A percentile compares a stretch with the other conserved stretches of the same genome.
These are phyloP conservation scores for Geotria australis DNA, from an alignment of 2,797 vertebrate genomes.

Conservation along the genomic window DNA sequence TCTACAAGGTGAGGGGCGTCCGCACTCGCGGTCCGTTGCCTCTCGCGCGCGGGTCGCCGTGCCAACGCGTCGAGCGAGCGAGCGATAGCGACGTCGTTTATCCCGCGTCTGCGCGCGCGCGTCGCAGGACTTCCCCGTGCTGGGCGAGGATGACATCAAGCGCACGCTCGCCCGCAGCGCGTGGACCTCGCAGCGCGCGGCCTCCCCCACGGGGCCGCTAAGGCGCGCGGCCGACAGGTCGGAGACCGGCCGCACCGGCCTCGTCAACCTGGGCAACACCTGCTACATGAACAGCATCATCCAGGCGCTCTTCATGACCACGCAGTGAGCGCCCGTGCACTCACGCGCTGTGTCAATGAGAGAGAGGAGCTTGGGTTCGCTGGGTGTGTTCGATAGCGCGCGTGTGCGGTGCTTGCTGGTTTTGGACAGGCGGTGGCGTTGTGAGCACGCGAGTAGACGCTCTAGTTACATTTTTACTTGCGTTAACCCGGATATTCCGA, in stretches of 20 bases:
- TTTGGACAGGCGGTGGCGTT: too few species aligned
- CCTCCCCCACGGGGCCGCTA: conserved; percentile 39
- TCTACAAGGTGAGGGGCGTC: conserved; percentile 41
- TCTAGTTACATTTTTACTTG: too few species aligned
- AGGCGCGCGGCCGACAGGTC: conserved; percentile 61
- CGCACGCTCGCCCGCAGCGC: conserved; percentile 81
- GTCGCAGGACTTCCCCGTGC: conserved; percentile 53
- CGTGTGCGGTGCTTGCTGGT: too few species aligned
- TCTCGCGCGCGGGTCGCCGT: too few species aligned
- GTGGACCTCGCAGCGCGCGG: conserved; percentile 87
- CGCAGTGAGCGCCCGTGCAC: conserved; percentile 38
- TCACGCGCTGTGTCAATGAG: neutral
- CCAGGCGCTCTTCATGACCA: conserved; percentile 91
- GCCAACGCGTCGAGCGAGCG: too few species aligned
- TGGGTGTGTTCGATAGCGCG: too few species aligned
- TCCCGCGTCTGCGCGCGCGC: too few species aligned
- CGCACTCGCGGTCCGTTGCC: too few species aligned
- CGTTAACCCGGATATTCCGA: too few species aligned
- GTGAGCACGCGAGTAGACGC: too few species aligned
- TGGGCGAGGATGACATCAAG: conserved; percentile 70
- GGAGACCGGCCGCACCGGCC: conserved; percentile 85
- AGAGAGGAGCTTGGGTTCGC: neutral
- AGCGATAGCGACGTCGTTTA: too few species aligned
- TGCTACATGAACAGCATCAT: conserved; percentile 98
- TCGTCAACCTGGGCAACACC: conserved; percentile 86